Evolutionary conservation across 2,888 invertebrate genomes (phyloP).

Genomic region (Tiliacea aurago): DNA sequence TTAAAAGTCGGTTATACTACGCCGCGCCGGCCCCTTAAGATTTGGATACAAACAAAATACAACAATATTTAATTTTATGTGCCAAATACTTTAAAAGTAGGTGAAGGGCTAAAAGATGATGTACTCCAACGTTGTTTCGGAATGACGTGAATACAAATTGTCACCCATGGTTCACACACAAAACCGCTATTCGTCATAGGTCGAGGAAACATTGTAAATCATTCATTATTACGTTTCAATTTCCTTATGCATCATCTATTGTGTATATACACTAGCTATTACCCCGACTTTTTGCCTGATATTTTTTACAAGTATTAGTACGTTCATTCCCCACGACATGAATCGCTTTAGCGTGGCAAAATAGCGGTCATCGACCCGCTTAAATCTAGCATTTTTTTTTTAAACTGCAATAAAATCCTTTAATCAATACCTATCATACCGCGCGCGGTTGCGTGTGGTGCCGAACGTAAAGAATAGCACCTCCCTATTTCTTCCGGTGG

Average conservation of each 20-base stretch:
- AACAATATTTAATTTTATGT: not conserved
- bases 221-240: conserved; percentile 16
- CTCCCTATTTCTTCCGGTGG: too few species aligned
- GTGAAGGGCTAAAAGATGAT: not conserved
- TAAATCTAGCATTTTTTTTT: too few species aligned
- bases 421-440: too few species aligned
- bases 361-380: too few species aligned
- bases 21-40: too few species aligned
- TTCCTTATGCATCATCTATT: conserved; percentile 53
- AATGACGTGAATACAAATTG: conserved; percentile 31
- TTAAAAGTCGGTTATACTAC: too few species aligned
- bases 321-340: too few species aligned
- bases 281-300: not conserved
- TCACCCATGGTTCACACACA: conserved; percentile 1
- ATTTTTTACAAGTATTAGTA: not conserved
- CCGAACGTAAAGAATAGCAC: too few species aligned
- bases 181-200: conserved; percentile 54
- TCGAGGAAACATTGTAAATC: conserved; percentile 38
- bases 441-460: too few species aligned
- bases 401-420: too few species aligned
- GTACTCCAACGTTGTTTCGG: not conserved
- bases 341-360: too few species aligned
- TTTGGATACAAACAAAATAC: conserved; percentile 21
- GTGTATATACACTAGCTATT: not conserved
- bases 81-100: not conserved